A percentile compares a stretch with the other conserved stretches of the same genome.
Evolutionary conservation across 2,797 vertebrate species (phyloP).

Genomic region (Hypotaenidia okinawae): DNA sequence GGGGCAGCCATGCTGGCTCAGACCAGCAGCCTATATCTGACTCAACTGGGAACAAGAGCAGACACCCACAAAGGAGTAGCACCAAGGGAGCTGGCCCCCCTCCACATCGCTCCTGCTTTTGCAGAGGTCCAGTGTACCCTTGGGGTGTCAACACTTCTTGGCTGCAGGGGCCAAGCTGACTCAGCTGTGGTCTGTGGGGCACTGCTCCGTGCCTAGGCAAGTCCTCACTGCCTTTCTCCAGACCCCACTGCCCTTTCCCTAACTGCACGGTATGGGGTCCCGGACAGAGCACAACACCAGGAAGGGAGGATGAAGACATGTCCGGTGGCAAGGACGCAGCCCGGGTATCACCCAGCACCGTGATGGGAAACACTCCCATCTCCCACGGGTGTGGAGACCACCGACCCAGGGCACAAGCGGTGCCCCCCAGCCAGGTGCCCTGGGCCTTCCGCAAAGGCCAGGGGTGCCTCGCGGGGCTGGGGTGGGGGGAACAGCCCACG

Average conservation of each 20-base stretch:
- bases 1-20: neutral
- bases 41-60: rapidly evolving
- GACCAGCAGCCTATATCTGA: neutral
- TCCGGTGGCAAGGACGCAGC: rapidly evolving
- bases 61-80: no score
- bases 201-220: rapidly evolving
- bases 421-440: neutral
- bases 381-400: rapidly evolving
- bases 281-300: rapidly evolving
- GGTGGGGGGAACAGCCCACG: neutral
- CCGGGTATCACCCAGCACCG: rapidly evolving
- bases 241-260: neutral
- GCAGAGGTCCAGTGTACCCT: neutral
- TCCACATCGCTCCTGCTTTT: rapidly evolving
- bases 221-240: neutral
- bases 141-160: rapidly evolving
- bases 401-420: rapidly evolving
- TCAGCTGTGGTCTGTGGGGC: neutral
- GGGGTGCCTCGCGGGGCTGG: neutral
- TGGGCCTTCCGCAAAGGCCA: neutral
- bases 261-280: rapidly evolving
- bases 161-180: neutral
- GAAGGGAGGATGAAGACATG: neutral
- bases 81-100: no score
- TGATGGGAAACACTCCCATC: neutral